Base-by-base conservation (phyloP, 2,888 invertebrate species). In the Cinara cedri region DNA sequence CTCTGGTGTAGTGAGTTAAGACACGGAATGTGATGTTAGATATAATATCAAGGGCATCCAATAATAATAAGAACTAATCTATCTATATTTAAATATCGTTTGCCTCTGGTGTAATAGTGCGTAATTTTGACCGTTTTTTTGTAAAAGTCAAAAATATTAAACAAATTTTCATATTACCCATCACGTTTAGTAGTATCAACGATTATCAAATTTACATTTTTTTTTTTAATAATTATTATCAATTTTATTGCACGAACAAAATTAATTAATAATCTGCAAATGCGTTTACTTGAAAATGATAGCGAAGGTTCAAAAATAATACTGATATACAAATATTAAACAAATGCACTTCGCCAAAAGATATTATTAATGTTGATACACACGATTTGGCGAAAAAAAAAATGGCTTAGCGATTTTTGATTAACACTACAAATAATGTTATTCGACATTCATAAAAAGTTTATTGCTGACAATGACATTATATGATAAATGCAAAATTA, bases 241-340 rank as follows among this genome's bases (percentile, higher is more conserved):
- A n/a, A n/a, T n/a, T n/a, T n/a, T n/a, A n/a, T n/a, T n/a, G n/a
- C n/a, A n/a, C n/a, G n/a, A n/a, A n/a, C n/a, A n/a, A n/a, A n/a
- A n/a, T n/a, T n/a, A n/a, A n/a, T n/a, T 34, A 62, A 62, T 62
- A 34, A 62, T n/a, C 62, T 62, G 9, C 60, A 34, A 62, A 34
- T 34, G 62, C 62, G 26, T 62, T 62, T 62, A 62, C 62, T 62
- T n/a, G 34, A 62, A 62, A 24, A 26, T 34, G 34, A 34, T 34
- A 16, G 34, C 14, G 62, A 62, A 62, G 34, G 34, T 34, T 26
- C 62, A 34, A 34, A 34, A 34, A 62, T 62, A 34, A 34, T 63
- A 63, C 19, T 63, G 63, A 63, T 44, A 42, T 63, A 44, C 63
- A 63, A 63, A 63, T 42, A 44, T 63, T 63, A 63, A 63, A 44